Conservation (phyloP, 1,140 invertebrate species). For the Trichogramma pretiosum region DNA sequence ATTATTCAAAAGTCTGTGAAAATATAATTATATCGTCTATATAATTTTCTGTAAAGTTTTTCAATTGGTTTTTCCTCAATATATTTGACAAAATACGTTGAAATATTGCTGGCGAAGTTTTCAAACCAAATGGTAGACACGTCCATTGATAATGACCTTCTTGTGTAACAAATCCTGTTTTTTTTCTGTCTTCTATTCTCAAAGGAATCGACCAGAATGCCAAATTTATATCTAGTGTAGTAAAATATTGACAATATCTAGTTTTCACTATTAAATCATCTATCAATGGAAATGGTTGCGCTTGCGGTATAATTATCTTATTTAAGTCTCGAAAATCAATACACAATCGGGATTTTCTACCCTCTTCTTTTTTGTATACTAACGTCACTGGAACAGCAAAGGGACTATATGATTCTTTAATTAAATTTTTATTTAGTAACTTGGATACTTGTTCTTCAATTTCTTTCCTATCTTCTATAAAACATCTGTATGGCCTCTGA, state of each 20-base stretch:
- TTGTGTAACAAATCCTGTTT: constrained; percentile 6
- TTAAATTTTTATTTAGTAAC: constrained; percentile 4
- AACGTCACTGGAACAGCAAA: constrained; percentile 5
- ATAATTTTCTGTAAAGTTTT: constrained; percentile 24
- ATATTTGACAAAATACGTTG: constrained; percentile 22
- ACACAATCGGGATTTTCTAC: not conserved
- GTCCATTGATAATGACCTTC: constrained; percentile 13
- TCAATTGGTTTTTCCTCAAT: constrained; percentile 26
- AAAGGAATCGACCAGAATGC: constrained; percentile 1
- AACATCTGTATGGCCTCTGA: constrained; percentile 6
- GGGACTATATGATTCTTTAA: constrained; percentile 7
- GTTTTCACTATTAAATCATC: constrained; percentile 3
- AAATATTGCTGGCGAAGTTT: constrained; percentile 17
- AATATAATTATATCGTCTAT: constrained; percentile 34
- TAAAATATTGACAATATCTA: constrained; percentile 4
- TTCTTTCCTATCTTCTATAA: constrained; percentile 4
- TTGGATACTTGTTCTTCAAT: constrained; percentile 6
- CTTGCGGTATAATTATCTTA: not conserved
- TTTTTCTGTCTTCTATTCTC: constrained; percentile 1
- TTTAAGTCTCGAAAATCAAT: not conserved
- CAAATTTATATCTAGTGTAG: not conserved
- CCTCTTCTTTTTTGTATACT: not conserved
- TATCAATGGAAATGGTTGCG: constrained; percentile 1
- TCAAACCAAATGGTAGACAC: constrained; percentile 15
- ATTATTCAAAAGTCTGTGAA: constrained; percentile 18